Evolutionary conservation across 2,888 invertebrate genomes (phyloP), one percentile per base, ranked within the genome.

Genomic region (Amblyteles armatorius): DNA sequence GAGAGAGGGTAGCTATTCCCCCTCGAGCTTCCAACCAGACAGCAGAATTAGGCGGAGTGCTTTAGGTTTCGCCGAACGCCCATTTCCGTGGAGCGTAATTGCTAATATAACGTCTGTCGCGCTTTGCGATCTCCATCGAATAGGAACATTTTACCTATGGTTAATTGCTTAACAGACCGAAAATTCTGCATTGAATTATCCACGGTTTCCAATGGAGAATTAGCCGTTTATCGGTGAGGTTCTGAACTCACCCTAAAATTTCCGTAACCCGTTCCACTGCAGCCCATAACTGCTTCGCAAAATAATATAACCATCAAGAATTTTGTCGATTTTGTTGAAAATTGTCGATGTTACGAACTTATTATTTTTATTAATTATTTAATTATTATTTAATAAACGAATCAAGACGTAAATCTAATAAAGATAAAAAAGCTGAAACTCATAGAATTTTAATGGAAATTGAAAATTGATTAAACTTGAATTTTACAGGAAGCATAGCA

Each of bases 101-200:
- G 83, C 83, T 79, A 83, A 83, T 79, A 79, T 69, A 79, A 83
- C 83, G 74, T 83, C 63, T 76, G 68, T 69, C 60, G 83, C 55
- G 60, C 44, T 16, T 60, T 50, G 74, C 68, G 69, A 68, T 79
- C 68, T 83, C 48, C 76, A 60, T 67, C 26, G 44, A 22, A 36
- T 55, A 74, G 69, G 69, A 83, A 83, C 68, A 78, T 78, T 74
- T 83, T 83, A 0, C 29, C 60, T 5, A 22, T 50, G 52, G 22
- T 22, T 33, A 83, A 13, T 69, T 48, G 60, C 44, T 50, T 79
- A 74, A 79, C 79, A 74, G 69, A 73, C 63, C 44, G 29, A 63
- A 79, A 79, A 79, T 69, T 79, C 44, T 13, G 19, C 68, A 16
- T 74, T 44, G 60, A 79, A 79, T 83, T 79, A 79, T 60, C 57